Evolutionary conservation across 1,140 invertebrate species (phyloP), one percentile per base, ranked within the genome.

Genomic region (Lethrus apterus): DNA sequence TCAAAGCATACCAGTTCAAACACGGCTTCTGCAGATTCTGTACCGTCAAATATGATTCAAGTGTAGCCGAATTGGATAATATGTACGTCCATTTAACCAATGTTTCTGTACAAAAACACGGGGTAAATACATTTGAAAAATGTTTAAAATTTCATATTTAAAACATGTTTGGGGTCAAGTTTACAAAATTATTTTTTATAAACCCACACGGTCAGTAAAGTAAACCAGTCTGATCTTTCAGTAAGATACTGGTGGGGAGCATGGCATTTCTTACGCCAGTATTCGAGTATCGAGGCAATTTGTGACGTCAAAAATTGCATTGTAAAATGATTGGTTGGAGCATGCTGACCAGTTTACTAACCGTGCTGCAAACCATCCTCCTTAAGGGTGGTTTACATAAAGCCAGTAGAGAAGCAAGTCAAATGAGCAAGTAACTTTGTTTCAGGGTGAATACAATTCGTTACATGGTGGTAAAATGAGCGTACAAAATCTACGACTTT

Each of bases 391-490:
- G n/a, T n/a, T n/a, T n/a, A n/a, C n/a, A n/a, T n/a, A n/a, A n/a
- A n/a, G n/a, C n/a, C n/a, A n/a, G n/a, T n/a, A n/a, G n/a, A n/a
- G n/a, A n/a, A n/a, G n/a, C n/a, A n/a, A n/a, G n/a, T n/a, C n/a
- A n/a, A n/a, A n/a, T n/a, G n/a, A n/a, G n/a, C n/a, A n/a, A n/a
- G n/a, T n/a, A n/a, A n/a, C n/a, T 32, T 26, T 11, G 26, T 54
- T 57, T 50, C 43, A 91, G 87, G 87, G 89, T 10, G 93, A 96
- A 60, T 98, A 98, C 59, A 97, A 97, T 65, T 86, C 80, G 52
- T 74, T 94, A 41, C 93, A 97, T 58, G 93, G 93, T 3, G 93
- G 93, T 0, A 98, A 98, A 73, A 81, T 94, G 75, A 92, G 86
- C 35, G 81, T 96, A 2, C 83, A 94, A 60, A 94, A 95, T 73